A percentile compares a stretch with the other conserved stretches of the same genome.
These are phyloP conservation scores for Hesperia comma DNA, from an alignment of 2,888 invertebrate genomes.

Conservation along the genomic window DNA sequence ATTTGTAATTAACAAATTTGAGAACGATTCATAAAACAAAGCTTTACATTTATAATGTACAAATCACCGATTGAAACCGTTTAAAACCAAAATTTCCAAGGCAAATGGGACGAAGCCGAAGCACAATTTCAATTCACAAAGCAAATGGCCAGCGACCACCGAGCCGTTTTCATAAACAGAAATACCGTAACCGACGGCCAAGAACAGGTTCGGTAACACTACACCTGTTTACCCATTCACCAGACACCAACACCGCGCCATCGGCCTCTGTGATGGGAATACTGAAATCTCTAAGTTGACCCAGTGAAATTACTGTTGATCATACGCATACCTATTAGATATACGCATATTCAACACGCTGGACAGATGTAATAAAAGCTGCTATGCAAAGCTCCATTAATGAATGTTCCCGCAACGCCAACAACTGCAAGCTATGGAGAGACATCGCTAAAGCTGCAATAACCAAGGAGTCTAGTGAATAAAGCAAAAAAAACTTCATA, in stretches of 20 bases:
- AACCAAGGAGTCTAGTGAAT: too few species aligned
- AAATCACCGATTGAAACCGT: not conserved
- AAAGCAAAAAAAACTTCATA: too few species aligned
- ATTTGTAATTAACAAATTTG: too few species aligned
- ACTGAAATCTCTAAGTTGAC: slow-evolving; percentile 5
- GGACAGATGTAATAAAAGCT: too few species aligned
- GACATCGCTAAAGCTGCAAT: too few species aligned
- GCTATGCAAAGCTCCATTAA: too few species aligned
- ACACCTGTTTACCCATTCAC: slow-evolving; percentile 45
- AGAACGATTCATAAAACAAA: too few species aligned
- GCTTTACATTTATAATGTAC: too few species aligned
- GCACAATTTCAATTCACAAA: slow-evolving; percentile 29
- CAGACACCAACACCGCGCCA: not conserved
- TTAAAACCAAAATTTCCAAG: not conserved
- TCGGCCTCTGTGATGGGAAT: slow-evolving; percentile 13
- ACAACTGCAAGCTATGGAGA: too few species aligned
- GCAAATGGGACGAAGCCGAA: not conserved
- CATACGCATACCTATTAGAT: too few species aligned
- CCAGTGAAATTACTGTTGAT: not conserved
- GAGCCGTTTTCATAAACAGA: slow-evolving; percentile 37
- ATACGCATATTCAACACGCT: too few species aligned
- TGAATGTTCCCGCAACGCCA: too few species aligned
- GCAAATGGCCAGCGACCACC: slow-evolving; percentile 35
- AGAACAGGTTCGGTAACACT: slow-evolving; percentile 45
- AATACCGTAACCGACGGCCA: slow-evolving; percentile 39